Evolutionary conservation across 2,797 vertebrate species (phyloP).

Genomic region (Streptopelia turtur): DNA sequence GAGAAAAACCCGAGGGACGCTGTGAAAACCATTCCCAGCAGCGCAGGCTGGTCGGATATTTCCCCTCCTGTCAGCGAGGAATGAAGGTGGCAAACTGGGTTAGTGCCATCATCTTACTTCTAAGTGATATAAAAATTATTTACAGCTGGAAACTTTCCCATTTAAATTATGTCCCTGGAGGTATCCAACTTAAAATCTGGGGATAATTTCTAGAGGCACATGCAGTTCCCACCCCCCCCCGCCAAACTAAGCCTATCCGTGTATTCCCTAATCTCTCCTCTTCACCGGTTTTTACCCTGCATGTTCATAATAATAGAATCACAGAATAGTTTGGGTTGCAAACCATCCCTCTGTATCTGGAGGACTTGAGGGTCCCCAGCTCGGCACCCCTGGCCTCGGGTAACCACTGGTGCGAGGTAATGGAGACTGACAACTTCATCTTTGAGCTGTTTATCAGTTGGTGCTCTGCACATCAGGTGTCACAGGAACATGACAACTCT

Average conservation of each 20-base stretch:
- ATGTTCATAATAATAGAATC: too few species aligned
- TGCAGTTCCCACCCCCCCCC: fast-evolving
- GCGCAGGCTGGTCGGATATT: neutral
- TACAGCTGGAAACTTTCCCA: constrained; percentile 8
- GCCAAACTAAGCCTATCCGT: neutral
- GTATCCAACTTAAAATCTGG: neutral
- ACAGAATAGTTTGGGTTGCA: too few species aligned
- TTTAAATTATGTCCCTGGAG: neutral
- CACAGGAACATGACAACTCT: constrained; percentile 74
- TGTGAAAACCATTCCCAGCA: neutral
- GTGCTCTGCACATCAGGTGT: constrained; percentile 65
- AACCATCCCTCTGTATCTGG: neutral
- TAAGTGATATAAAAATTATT: constrained; percentile 18
- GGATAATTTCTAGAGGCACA: neutral
- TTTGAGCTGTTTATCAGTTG: constrained; percentile 71
- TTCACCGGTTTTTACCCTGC: neutral
- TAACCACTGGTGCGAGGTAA: constrained; percentile 65
- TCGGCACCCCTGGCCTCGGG: neutral
- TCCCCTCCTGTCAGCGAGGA: constrained; percentile 15
- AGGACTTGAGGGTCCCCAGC: neutral
- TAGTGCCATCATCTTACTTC: neutral
- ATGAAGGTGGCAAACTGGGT: constrained; percentile 8
- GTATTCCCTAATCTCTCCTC: neutral
- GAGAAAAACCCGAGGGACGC: neutral
- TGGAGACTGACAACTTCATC: constrained; percentile 79